Evolutionary conservation across 2,888 invertebrate species (phyloP), one percentile per base, ranked within the genome.

Genomic region (Dascillus cervinus): DNA sequence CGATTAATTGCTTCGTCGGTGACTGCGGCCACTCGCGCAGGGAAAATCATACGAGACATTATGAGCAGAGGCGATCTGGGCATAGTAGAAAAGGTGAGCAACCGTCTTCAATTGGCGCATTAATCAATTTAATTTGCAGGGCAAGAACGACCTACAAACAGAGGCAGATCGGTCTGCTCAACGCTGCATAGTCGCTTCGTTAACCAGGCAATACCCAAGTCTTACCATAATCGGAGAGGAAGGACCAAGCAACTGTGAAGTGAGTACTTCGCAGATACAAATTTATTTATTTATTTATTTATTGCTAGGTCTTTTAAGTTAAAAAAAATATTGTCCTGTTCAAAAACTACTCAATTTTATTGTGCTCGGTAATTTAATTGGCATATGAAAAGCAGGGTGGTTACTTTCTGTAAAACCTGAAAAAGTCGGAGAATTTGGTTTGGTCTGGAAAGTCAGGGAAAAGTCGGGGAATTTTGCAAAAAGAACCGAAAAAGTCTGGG

Each of bases 111-210:
- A 3, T 45, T 43, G n/a, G 15, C 10, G 22, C 26, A 27, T 25
- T 25, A 8, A 51, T 50, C 46, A 39, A 12, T 12, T 28, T 41
- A 32, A 39, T 17, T 54, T 58, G 29, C 53, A 85, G 80, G 91
- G 86, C 11, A 81, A 82, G 56, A 86, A 94, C 70, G 97, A 99
- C 67, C 73, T 90, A 22, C 97, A 98, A 72, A 98, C 98, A 3
- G 94, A 95, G 69, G 98, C 98, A 3, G 98, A 99, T 61, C 76
- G 97, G 44, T 85, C 88, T 13, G 95, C 94, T 0, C 96, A 98
- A 64, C 75, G 77, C 43, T 94, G 91, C 59, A 98, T 98, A 37
- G 77, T 95, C 37, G 82, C 86, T 12, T 92, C 94, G 2, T 70
- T 98, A 3, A 70, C 79, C 17, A 75, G 75, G 37, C 82, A 85